Evolutionary conservation across 2,797 vertebrate genomes (phyloP).

Genomic region (Astyanax mexicanus): DNA sequence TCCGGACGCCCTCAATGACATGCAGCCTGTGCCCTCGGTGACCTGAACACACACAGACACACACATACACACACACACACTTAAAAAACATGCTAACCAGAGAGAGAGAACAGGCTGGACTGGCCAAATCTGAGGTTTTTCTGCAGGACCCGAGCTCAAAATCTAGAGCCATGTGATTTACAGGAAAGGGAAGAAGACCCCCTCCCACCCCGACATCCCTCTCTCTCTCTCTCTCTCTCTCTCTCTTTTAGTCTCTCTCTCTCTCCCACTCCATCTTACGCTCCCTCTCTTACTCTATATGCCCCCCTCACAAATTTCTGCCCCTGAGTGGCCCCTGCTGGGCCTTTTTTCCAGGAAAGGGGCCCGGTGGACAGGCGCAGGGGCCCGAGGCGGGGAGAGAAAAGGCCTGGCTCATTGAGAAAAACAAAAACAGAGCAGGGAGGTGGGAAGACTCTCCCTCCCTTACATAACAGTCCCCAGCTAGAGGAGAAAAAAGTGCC

Average conservation of each 20-base stretch:
- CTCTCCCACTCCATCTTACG: conserved; percentile 12
- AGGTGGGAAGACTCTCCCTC: conserved; percentile 76
- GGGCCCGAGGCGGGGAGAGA: conserved; percentile 78
- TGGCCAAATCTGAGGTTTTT: conserved; percentile 73
- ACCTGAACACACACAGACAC: conserved; percentile 59
- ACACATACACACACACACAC: conserved; percentile 66
- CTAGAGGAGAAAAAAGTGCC: conserved; percentile 54
- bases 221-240: conserved; percentile 6
- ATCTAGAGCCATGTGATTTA: conserved; percentile 80
- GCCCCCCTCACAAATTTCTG: conserved; percentile 63
- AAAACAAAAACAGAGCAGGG: conserved; percentile 85
- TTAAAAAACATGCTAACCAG: conserved; percentile 48
- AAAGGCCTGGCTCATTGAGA: conserved; percentile 83
- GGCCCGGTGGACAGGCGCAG: conserved; percentile 81
- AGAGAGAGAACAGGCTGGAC: conserved; percentile 60
- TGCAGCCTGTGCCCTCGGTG: conserved; percentile 59
- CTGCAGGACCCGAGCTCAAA: conserved; percentile 68
- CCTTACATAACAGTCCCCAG: conserved; percentile 79
- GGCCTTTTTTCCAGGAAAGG: conserved; percentile 83
- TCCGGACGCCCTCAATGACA: conserved; percentile 41
- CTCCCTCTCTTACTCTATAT: conserved; percentile 34
- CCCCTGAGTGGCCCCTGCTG: conserved; percentile 80
- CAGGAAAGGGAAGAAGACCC: conserved; percentile 73
- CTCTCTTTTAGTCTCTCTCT: no score
- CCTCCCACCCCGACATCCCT: conserved; percentile 30